Conservation (phyloP, 2,797 vertebrate species). For the Pangasius sanitwongsei region DNA sequence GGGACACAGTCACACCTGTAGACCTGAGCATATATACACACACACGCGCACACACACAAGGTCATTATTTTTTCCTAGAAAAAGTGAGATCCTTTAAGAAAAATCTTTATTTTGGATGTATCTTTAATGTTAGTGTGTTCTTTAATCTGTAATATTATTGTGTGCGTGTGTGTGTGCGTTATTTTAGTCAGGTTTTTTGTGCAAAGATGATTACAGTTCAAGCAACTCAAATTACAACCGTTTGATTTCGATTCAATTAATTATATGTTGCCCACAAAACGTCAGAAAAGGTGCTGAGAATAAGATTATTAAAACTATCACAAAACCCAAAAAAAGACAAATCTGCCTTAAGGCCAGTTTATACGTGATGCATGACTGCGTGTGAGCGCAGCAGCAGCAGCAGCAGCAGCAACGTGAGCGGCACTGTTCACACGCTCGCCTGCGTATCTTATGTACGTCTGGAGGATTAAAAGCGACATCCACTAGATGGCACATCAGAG, state of each 20-base stretch:
- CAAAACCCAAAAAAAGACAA: not conserved
- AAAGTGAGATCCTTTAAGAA: not conserved
- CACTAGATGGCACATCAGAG: not conserved
- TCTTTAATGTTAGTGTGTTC: not conserved
- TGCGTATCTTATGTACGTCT: not conserved
- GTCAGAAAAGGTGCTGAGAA: not conserved
- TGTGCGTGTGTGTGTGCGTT: too few relatives aligned
- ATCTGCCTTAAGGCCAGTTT: not conserved
- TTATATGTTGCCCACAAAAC: not conserved
- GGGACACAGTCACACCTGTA: constrained; percentile 47
- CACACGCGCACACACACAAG: not conserved
- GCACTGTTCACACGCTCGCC: not conserved
- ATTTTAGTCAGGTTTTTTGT: not conserved
- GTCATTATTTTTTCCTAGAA: not conserved
- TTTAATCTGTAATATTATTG: not conserved
- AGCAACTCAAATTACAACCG: not conserved
- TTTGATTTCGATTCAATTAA: not conserved
- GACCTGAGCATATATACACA: constrained; percentile 1
- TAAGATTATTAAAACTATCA: not conserved
- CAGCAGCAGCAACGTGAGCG: not conserved
- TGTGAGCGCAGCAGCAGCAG: not conserved
- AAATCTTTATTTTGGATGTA: not conserved
- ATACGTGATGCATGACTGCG: not conserved
- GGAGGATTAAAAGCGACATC: not conserved
- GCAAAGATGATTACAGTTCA: not conserved